These are phyloP conservation scores for Cydia pomonella DNA, from an alignment of 1,140 invertebrate species.

Conservation along the genomic window DNA sequence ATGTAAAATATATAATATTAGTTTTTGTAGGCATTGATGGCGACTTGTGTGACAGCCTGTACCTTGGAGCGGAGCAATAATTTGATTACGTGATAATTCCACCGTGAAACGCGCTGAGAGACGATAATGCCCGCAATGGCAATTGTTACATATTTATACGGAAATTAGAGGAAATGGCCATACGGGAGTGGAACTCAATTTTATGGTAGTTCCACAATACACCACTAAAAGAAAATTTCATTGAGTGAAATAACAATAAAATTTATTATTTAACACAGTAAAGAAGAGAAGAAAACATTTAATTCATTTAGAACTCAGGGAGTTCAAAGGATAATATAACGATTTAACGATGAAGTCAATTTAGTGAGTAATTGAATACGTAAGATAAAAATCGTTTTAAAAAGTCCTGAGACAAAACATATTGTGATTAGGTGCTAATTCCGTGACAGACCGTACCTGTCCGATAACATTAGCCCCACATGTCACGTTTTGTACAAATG, in stretches of 20 bases:
- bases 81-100: constrained; percentile 41
- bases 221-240: neutral
- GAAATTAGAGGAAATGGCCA: constrained; percentile 19
- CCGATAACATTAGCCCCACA: constrained; percentile 18
- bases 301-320: too few relatives aligned
- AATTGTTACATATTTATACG: constrained; percentile 30
- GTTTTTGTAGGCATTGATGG: neutral
- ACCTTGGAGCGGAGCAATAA: constrained; percentile 38
- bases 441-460: constrained; percentile 11
- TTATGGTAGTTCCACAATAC: neutral
- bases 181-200: neutral
- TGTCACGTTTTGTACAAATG: constrained; percentile 26
- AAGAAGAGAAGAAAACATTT: too few relatives aligned
- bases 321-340: too few relatives aligned
- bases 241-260: too few relatives aligned
- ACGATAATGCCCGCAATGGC: constrained; percentile 27
- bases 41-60: neutral
- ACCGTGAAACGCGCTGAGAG: constrained; percentile 34
- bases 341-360: neutral
- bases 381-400: neutral
- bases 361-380: neutral
- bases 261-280: too few relatives aligned
- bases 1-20: neutral
- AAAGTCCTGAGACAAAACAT: neutral
- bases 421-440: constrained; percentile 17